Conservation (phyloP, 1,140 invertebrate genomes). For the Brachionus paranguensis region DNA sequence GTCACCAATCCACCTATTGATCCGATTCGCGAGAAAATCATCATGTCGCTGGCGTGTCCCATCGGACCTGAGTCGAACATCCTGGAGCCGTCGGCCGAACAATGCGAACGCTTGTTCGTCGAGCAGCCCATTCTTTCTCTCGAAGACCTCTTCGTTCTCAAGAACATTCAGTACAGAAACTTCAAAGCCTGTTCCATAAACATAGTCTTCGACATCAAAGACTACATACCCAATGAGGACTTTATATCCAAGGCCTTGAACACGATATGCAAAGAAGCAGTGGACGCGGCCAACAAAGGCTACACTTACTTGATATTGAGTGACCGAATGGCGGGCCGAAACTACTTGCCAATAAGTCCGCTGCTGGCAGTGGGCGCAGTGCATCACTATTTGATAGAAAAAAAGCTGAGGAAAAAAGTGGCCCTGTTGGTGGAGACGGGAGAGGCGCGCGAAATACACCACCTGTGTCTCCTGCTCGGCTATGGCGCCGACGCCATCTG, state of each 20-base stretch:
- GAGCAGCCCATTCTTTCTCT: constrained; percentile 88
- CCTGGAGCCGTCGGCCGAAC: constrained; percentile 75
- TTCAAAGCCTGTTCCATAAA: constrained; percentile 64
- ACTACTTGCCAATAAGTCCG: constrained; percentile 62
- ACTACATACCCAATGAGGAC: constrained; percentile 66
- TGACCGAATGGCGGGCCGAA: constrained; percentile 69
- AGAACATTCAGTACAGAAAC: constrained; percentile 72
- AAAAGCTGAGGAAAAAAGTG: constrained; percentile 89
- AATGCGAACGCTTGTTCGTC: constrained; percentile 86
- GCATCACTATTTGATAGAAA: constrained; percentile 90
- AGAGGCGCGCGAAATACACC: constrained; percentile 88
- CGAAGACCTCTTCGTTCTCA: constrained; percentile 78
- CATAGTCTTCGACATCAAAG: constrained; percentile 63
- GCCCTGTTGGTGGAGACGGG: constrained; percentile 85
- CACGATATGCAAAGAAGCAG: constrained; percentile 72
- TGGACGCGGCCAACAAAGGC: constrained; percentile 67
- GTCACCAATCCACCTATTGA: constrained; percentile 99
- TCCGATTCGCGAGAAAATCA: constrained; percentile 95
- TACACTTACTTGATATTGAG: constrained; percentile 83
- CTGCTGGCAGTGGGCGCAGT: constrained; percentile 82
- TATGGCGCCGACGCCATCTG: constrained; percentile 96
- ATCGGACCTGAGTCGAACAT: constrained; percentile 83
- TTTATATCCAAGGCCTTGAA: constrained; percentile 68
- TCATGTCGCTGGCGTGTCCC: constrained; percentile 60
- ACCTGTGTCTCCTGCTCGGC: constrained; percentile 87